Base-by-base conservation (phyloP, 35 echinoderm and acorn worm genomes). In the Hemicentrotus pulcherrimus region DNA sequence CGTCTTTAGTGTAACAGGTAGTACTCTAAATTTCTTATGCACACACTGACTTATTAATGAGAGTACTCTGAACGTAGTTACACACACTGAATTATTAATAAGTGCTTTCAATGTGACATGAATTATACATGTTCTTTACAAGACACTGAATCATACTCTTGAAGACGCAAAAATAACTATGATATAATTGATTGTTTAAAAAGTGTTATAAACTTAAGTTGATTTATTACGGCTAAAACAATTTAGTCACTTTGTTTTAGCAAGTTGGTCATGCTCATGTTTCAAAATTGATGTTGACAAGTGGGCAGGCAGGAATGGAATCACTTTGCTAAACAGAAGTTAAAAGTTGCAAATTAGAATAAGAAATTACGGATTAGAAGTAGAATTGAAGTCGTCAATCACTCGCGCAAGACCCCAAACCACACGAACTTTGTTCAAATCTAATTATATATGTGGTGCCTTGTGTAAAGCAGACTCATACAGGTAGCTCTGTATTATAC, bases 361-460 rank as follows among this genome's bases (percentile, higher is more conserved):
- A 78, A 78, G 65, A 78, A 78, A 78, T 78, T 28, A 78, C 65
- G 65, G 65, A 78, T 78, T 78, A 78, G n/a, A 78, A 78, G 19
- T 78, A 78, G 65, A 78, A 78, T 78, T 78, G 65, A 78, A 78
- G 65, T 78, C 65, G 65, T 78, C 28, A 78, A 78, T 78, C 65
- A 78, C 28, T n/a, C 65, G 19, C 6, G 65, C 7, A 28, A 78
- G 24, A 78, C 19, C 19, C 2, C 28, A 78, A 78, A 78, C 65
- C 65, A 78, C 65, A 78, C 19, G 65, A 78, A n/a, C 18, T 78
- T 78, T 78, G 65, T 78, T 78, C 2, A 78, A 78, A 78, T 78
- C 65, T 78, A 78, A 78, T 78, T 78, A 78, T 3, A 22, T 28
- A 8, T n/a, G 0, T n/a, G 15, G 65, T n/a, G 28, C 28, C 65